Conservation (phyloP, 1,140 invertebrate species). For the Diprion similis region DNA sequence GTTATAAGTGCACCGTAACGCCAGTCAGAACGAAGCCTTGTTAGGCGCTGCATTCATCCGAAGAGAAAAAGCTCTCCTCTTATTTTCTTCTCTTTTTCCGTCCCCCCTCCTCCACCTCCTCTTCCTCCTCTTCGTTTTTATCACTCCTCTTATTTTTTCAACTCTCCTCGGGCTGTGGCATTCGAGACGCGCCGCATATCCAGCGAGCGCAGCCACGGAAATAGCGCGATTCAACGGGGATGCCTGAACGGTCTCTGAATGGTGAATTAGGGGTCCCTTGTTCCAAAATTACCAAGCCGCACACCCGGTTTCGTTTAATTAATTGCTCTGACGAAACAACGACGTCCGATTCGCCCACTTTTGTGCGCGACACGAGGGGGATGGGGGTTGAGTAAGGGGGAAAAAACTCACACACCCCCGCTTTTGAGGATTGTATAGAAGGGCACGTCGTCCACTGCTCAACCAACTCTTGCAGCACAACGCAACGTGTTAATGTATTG, state of each 20-base stretch:
- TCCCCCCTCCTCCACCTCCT: too few relatives aligned
- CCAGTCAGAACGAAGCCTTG: not conserved
- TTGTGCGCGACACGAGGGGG: not conserved
- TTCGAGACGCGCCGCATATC: not conserved
- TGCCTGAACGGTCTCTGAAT: not conserved
- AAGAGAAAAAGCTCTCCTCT: not conserved
- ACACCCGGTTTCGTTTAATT: slow-evolving; percentile 5
- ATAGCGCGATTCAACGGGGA: not conserved
- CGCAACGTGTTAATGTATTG: too few relatives aligned
- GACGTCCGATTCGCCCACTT: slow-evolving; percentile 1
- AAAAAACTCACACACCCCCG: too few relatives aligned
- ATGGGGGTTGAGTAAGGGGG: too few relatives aligned
- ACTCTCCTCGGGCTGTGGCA: not conserved
- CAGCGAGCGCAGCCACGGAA: not conserved
- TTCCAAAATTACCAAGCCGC: slow-evolving; percentile 4
- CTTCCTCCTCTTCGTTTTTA: too few relatives aligned
- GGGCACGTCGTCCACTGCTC: too few relatives aligned
- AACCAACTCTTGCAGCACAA: too few relatives aligned
- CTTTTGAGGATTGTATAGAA: too few relatives aligned
- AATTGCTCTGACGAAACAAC: slow-evolving; percentile 5
- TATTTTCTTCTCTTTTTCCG: not conserved
- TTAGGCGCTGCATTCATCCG: slow-evolving; percentile 4
- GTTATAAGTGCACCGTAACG: slow-evolving; percentile 7
- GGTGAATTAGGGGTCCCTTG: slow-evolving; percentile 5
- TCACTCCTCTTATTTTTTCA: too few relatives aligned